These are phyloP conservation scores for Corynorhinus townsendii DNA, from an alignment of 2,113 vertebrate species.

Conservation along the genomic window DNA sequence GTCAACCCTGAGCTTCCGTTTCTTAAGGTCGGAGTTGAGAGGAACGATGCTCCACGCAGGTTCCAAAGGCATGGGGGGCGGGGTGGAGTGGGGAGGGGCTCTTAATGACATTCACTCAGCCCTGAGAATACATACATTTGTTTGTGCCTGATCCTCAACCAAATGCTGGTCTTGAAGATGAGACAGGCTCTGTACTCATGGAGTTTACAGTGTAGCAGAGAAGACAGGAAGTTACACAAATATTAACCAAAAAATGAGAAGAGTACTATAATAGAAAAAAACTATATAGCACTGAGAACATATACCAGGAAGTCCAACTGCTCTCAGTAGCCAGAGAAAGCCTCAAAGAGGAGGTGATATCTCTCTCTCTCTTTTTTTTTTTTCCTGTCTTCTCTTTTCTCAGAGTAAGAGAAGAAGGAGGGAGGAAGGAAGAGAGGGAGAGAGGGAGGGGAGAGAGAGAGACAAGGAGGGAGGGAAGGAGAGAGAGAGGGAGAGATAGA, in stretches of 20 bases:
- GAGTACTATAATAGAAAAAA: not conserved
- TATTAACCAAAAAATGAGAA: not conserved
- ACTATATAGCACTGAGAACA: not conserved
- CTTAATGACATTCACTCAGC: not conserved
- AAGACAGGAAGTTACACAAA: not conserved
- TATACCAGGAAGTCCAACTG: not conserved
- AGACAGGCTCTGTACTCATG: not conserved
- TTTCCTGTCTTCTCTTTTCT: too few relatives aligned
- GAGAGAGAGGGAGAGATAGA: too few relatives aligned
- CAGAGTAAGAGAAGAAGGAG: too few relatives aligned
- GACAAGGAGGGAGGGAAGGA: too few relatives aligned
- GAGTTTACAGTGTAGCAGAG: not conserved
- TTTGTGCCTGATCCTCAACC: not conserved
- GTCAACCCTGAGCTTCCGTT: not conserved
- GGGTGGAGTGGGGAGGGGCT: accelerated
- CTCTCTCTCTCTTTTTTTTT: too few relatives aligned
- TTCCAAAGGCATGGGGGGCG: not conserved
- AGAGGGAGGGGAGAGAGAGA: too few relatives aligned
- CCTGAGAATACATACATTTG: not conserved
- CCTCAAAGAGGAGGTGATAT: not conserved
- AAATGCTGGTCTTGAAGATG: not conserved
- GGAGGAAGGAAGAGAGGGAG: too few relatives aligned
- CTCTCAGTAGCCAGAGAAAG: not conserved
- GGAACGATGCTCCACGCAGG: not conserved
- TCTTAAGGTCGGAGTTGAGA: not conserved